Conservation (phyloP, 1,140 invertebrate species). For the Belonocnema kinseyi region DNA sequence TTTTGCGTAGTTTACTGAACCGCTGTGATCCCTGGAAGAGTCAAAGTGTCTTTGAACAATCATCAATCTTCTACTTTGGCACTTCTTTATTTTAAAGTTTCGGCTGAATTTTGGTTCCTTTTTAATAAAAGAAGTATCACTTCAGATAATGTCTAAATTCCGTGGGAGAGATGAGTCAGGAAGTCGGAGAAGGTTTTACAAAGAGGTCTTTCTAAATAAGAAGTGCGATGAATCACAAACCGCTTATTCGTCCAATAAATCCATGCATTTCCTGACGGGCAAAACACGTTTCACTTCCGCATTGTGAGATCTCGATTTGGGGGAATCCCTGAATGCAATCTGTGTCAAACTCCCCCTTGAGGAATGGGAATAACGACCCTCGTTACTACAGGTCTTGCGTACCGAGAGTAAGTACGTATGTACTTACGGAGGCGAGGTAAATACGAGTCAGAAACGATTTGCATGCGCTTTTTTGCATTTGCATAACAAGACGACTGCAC, state of each 20-base stretch:
- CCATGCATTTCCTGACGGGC: neutral
- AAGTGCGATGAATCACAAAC: slow-evolving; percentile 8
- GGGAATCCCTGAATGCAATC: neutral
- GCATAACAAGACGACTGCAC: slow-evolving; percentile 55
- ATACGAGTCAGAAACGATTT: slow-evolving; percentile 27
- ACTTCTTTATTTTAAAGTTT: no score
- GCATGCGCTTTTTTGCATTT: slow-evolving; percentile 54
- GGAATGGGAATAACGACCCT: slow-evolving; percentile 13
- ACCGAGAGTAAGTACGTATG: slow-evolving; percentile 4
- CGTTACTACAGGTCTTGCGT: neutral
- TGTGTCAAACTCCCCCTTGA: slow-evolving; percentile 3
- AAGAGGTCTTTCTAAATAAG: no score
- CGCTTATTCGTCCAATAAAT: neutral
- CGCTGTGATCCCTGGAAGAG: no score
- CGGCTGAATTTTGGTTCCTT: no score
- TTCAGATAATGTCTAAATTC: no score
- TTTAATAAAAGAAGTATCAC: no score
- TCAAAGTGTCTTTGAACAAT: no score
- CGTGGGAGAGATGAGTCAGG: no score
- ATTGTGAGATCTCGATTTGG: neutral
- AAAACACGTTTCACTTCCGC: slow-evolving; percentile 32
- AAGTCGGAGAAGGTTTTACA: no score
- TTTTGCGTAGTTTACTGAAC: no score
- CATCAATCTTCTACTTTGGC: no score
- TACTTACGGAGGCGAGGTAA: neutral